Evolutionary conservation across 2,113 vertebrate species (phyloP), one percentile per base, ranked within the genome.

Genomic region (Vimba vimba): DNA sequence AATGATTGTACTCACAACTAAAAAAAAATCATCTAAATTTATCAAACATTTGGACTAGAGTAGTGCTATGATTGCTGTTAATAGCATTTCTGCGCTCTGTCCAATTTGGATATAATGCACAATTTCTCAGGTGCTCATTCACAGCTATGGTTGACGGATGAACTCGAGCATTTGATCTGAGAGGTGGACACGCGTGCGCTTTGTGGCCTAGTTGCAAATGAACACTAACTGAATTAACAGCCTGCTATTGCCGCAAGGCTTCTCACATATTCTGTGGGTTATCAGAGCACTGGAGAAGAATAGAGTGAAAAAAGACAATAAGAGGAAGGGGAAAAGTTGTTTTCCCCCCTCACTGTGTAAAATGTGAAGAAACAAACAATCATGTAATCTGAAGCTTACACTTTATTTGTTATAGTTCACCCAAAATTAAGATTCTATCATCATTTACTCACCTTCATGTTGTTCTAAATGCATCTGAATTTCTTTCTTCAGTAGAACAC

Each of bases 141-240:
- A 59, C 33, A n/a, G 30, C 21, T 4, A 47, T 45, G 23, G 60
- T 81, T 73, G 79, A 76, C 39, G n/a, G 36, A 30, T 21, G 36
- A 76, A 82, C 9, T 39, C 10, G 1, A 77, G 50, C 59, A 69
- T 69, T 47, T 79, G 75, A 83, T 83, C 30, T 43, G 84, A 85
- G 87, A 86, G 74, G 79, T 86, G 79, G 50, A 85, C 43, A 43
- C 55, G 80, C 33, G 59, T 86, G 59, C 12, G 23, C 27, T 71
- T 33, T 79, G 66, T 73, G 57, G 64, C 80, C 74, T 77, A 86
- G 74, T 55, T 86, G 36, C 84, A 79, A 69, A 76, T 88, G 68
- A 88, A 64, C 57, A 64, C 78, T 64, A 83, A 88, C 79, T 88
- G 88, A 85, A 83, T 82, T 77, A 85, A 82, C 86, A 89, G 85